These are phyloP conservation scores for Steinernema carpocapsae DNA, from an alignment of 2,888 invertebrate species.

Conservation along the genomic window DNA sequence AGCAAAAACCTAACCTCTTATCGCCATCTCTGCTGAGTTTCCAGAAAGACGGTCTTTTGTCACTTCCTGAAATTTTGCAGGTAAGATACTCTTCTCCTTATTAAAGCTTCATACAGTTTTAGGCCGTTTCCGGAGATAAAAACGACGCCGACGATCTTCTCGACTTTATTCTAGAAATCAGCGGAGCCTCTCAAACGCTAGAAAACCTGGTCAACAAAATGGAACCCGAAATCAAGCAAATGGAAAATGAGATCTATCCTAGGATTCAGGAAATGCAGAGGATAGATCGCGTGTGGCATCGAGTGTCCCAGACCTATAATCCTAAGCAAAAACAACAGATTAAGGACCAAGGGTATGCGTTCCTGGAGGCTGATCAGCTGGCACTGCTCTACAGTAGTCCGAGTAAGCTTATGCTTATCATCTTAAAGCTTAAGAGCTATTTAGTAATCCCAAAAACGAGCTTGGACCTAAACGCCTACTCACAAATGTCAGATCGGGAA, in stretches of 20 bases:
- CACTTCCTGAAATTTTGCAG: slow-evolving; percentile 57
- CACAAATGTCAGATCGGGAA: slow-evolving; percentile 35
- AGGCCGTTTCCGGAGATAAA: slow-evolving; percentile 7
- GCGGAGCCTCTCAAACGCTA: slow-evolving; percentile 38
- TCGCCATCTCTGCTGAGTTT: slow-evolving; percentile 51
- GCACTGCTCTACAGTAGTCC: slow-evolving; percentile 48
- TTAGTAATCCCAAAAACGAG: slow-evolving; percentile 26
- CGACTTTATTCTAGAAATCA: slow-evolving; percentile 38
- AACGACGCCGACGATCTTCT: slow-evolving; percentile 7
- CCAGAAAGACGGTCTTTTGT: slow-evolving; percentile 60
- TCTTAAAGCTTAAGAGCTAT: not conserved
- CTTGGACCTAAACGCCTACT: slow-evolving; percentile 36
- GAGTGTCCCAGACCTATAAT: slow-evolving; percentile 40
- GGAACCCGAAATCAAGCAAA: slow-evolving; percentile 40
- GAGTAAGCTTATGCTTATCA: not conserved
- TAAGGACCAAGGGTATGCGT: slow-evolving; percentile 51
- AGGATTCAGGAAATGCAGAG: slow-evolving; percentile 50
- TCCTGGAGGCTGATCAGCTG: slow-evolving; percentile 52
- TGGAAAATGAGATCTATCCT: slow-evolving; percentile 54
- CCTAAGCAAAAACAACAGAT: slow-evolving; percentile 47
- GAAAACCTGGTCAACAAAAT: slow-evolving; percentile 38
- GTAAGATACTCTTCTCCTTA: slow-evolving; percentile 39
- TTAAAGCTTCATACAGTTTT: no score
- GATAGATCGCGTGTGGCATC: slow-evolving; percentile 43
- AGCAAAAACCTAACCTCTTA: slow-evolving; percentile 37